A percentile compares a stretch with the other conserved stretches of the same genome.
These are phyloP conservation scores for Neoseiulus cucumeris DNA, from an alignment of 1,140 invertebrate genomes.

Conservation along the genomic window DNA sequence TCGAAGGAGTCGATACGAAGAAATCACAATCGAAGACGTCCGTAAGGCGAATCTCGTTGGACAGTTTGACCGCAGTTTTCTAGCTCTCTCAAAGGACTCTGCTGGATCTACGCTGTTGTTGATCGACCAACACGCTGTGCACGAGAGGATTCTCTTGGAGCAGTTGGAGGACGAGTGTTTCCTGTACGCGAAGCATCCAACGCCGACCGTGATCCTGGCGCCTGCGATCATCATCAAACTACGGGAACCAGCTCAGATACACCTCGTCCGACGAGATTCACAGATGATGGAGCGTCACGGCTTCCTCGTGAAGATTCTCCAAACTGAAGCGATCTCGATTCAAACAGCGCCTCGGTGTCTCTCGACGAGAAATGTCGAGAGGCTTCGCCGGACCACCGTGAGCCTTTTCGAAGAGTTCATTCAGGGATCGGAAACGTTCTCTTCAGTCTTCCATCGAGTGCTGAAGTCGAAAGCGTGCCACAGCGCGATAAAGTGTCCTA, in stretches of 20 bases:
- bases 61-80: not conserved
- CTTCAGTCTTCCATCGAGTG: not conserved
- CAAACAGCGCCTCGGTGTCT: slow-evolving; percentile 4
- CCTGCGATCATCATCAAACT: not conserved
- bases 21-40: too few species aligned
- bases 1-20: too few species aligned
- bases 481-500: not conserved
- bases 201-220: not conserved
- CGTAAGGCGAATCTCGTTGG: not conserved
- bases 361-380: not conserved
- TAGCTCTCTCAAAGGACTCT: not conserved
- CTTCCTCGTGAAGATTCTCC: not conserved
- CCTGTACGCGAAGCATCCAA: too few species aligned
- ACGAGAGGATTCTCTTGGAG: not conserved
- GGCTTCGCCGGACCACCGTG: not conserved
- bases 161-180: not conserved
- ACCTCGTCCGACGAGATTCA: not conserved
- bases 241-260: not conserved
- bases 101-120: not conserved
- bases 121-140: not conserved
- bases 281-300: not conserved
- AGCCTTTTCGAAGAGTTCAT: not conserved
- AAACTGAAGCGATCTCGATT: not conserved
- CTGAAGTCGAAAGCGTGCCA: not conserved
- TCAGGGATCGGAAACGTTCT: not conserved